Evolutionary conservation across 2,888 invertebrate species (phyloP), one percentile per base, ranked within the genome.

Genomic region (Eurytoma californica): DNA sequence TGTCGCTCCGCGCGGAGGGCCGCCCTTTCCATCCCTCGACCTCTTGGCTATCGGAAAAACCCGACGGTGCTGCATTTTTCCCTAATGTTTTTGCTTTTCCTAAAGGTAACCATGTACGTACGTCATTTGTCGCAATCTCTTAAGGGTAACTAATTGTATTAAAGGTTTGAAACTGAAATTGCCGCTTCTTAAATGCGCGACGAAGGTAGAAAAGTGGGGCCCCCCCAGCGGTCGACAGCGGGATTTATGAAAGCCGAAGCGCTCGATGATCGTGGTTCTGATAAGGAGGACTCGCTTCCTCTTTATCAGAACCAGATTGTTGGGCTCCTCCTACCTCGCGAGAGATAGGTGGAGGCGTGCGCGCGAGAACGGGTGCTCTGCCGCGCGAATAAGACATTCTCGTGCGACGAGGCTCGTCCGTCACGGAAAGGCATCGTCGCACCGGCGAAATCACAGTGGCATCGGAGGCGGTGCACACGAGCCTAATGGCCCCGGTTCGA

Each of bases 1-100:
- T 87, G 86, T 84, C 83, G 83, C 81, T 80, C 81, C 30, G 30
- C 30, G 30, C 28, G 60, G 5, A n/a, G n/a, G n/a, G n/a, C n/a
- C n/a, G n/a, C n/a, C n/a, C n/a, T 61, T 39, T n/a, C 3, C 53
- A 16, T 16, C 28, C 28, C 9, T 30, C 28, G 61, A 30, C 5
- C 14, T 53, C 16, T n/a, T n/a, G 53, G 13, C 14, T 14, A 53
- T 5, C n/a, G n/a, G 53, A n/a, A 14, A 51, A n/a, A 53, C 16
- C n/a, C 16, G 3, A n/a, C 14, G 53, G 9, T 14, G 12, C 9
- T 49, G 9, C 14, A 3, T 9, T 14, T 49, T 24, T 24, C 24
- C 2, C n/a, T n/a, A n/a, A n/a, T n/a, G n/a, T n/a, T n/a, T n/a
- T n/a, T n/a, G n/a, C n/a, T n/a, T n/a, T 24, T 24, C 24, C 2